These are phyloP conservation scores for Rhizoglyphus robini DNA, from an alignment of 1,140 invertebrate genomes.

Conservation along the genomic window DNA sequence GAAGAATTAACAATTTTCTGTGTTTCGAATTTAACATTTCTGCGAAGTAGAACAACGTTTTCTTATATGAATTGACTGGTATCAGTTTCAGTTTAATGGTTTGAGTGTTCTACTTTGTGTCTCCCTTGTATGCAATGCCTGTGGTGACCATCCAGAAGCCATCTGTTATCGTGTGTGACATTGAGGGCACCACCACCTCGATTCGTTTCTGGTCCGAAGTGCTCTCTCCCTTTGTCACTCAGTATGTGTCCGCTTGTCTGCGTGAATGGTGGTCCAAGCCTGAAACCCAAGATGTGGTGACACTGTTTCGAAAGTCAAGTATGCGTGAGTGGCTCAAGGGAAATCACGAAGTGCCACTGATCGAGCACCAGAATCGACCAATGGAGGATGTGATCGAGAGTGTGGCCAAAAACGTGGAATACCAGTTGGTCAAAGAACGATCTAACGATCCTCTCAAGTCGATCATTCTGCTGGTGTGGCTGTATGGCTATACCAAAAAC, in stretches of 20 bases:
- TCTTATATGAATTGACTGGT: too few species aligned
- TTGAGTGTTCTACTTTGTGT: too few species aligned
- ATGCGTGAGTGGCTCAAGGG: too few species aligned
- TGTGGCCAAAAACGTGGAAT: background rate
- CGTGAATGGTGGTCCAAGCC: background rate
- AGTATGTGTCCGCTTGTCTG: background rate
- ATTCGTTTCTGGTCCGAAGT: background rate
- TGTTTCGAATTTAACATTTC: too few species aligned
- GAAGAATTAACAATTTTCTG: too few species aligned
- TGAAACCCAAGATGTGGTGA: background rate
- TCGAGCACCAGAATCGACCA: background rate
- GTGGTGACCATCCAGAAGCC: background rate
- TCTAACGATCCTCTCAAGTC: background rate
- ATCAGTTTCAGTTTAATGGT: too few species aligned
- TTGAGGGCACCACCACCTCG: background rate
- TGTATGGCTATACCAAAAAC: background rate
- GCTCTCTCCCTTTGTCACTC: background rate
- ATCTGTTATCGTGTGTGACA: background rate
- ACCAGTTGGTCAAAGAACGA: background rate
- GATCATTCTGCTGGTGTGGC: background rate
- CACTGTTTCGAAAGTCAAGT: background rate
- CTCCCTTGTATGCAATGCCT: too few species aligned
- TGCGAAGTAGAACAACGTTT: too few species aligned
- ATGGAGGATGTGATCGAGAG: too few species aligned
- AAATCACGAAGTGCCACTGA: background rate